Base-by-base conservation (phyloP, 1,140 invertebrate species). In the Bathynomus jamesi region DNA sequence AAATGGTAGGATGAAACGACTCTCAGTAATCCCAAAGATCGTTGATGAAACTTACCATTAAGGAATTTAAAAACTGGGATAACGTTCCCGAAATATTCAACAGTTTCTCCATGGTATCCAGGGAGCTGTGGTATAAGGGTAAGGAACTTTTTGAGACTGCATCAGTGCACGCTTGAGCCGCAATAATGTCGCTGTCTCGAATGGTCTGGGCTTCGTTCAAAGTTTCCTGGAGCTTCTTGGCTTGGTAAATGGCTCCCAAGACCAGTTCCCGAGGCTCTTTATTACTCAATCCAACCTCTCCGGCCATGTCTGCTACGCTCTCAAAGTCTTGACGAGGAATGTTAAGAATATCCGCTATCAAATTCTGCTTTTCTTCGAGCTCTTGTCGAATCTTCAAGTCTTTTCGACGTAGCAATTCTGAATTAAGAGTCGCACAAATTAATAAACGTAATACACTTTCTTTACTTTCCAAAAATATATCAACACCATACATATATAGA, bases 291-390 rank as follows among this genome's bases (percentile, higher is more conserved):
- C 64, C 65, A 28, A 78, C 66, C 25, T 79, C 85, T 71, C 84
- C 83, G 13, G 86, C 86, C 79, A 88, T 85, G 74, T 90, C 88
- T 21, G 85, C 85, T 69, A 89, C 86, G 75, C 85, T 85, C 69
- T 89, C 85, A 78, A 88, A 88, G 74, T 61, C 67, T 69, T 60
- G 62, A 30, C 86, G 84, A 32, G 90, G 89, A 79, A 92, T 87
- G 81, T 89, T 87, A 76, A 91, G 84, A 76, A 92, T 87, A 80
- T 91, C 89, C 72, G 89, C 89, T 72, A 92, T 87, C 66, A 93
- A 83, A 76, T 84, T 82, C 75, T 91, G 87, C 78, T 92, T 92
- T 75, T 92, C 90, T 53, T 84, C 83, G 72, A 92, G 81, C n/a
- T 88, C 87, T 80, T 87, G 84, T 67, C 86, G 85, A 66, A 93